phyloP scores from a whole-genome alignment of 2,113 vertebrate genomes.

The Turnix velox region DNA sequence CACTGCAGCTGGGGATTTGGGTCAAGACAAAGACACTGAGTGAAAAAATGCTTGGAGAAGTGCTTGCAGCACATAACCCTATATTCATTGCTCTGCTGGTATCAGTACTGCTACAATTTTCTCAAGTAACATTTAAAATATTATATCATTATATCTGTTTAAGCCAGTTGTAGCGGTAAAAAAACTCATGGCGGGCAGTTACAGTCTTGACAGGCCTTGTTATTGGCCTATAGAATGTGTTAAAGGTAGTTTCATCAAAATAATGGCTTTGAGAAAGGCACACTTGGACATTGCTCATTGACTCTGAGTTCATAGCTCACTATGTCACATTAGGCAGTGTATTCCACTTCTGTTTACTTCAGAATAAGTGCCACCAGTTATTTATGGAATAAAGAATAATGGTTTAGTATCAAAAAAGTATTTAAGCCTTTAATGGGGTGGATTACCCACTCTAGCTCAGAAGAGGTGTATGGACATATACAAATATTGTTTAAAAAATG shows the following conservation, averaged over 20 bases:
- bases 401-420: background rate
- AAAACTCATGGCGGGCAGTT: background rate
- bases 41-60: background rate
- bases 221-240: background rate
- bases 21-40: background rate
- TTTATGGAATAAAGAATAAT: constrained; percentile 1
- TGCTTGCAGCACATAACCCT: background rate
- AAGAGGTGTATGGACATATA: background rate
- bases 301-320: fast-evolving
- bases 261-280: background rate
- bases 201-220: background rate
- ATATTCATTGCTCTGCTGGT: background rate
- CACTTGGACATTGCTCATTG: background rate
- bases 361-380: background rate
- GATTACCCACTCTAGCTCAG: background rate
- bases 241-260: background rate
- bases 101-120: background rate
- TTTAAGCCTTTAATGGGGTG: background rate
- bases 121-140: background rate
- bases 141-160: background rate
- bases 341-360: background rate
- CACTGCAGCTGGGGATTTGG: background rate
- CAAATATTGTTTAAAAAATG: background rate
- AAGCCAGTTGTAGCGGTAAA: background rate
- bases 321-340: background rate